These are phyloP conservation scores for Coracias cyanogaster DNA, from an alignment of 2,797 vertebrate genomes.

Conservation along the genomic window DNA sequence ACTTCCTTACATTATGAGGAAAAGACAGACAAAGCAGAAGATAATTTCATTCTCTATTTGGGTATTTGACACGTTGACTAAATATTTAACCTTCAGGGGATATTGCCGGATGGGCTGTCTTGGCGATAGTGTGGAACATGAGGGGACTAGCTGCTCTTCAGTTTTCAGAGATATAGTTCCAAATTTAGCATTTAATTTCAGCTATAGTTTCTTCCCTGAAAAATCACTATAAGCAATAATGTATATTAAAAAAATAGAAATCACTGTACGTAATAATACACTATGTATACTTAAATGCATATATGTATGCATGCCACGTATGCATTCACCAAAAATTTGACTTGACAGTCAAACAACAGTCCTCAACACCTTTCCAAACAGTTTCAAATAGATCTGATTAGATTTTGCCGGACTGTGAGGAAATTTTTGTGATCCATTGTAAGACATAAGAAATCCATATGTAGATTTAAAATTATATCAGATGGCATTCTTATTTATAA, in stretches of 20 bases:
- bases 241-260: not conserved
- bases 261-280: not conserved
- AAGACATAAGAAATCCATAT: not conserved
- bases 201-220: not conserved
- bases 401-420: not conserved
- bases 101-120: not conserved
- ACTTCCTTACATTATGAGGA: not conserved
- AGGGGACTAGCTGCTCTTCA: not conserved
- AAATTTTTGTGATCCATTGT: not conserved
- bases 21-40: not conserved
- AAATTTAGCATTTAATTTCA: not conserved
- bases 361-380: not conserved
- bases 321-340: not conserved
- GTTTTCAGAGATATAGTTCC: not conserved
- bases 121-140: not conserved
- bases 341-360: not conserved
- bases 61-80: not conserved
- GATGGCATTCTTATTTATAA: conserved; percentile 8
- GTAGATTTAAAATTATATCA: not conserved
- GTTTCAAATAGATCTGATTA: not conserved
- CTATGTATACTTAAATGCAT: not conserved
- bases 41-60: not conserved
- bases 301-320: rapidly evolving
- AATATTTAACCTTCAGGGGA: not conserved
- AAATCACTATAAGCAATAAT: not conserved